Conservation (phyloP, 2,797 vertebrate species). For the Zenarchopterus dispar region DNA sequence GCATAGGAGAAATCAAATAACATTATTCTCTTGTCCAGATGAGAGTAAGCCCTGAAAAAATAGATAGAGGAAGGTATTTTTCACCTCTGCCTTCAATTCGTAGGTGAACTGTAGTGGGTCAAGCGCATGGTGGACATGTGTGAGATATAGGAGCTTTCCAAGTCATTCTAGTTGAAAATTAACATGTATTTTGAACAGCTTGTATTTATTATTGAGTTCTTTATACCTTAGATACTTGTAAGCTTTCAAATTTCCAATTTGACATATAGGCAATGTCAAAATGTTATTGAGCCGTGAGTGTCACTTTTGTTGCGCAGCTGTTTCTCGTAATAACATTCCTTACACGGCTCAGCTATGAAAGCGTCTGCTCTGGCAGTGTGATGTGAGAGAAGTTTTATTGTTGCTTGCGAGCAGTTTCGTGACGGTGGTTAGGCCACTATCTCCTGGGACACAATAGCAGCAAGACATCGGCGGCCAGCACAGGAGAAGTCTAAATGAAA, state of each 20-base stretch:
- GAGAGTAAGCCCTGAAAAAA: too few species aligned
- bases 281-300: conserved; percentile 22
- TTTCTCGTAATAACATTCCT: conserved; percentile 53
- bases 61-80: too few species aligned
- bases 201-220: conserved; percentile 15
- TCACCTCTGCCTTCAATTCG: too few species aligned
- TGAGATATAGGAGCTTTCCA: too few species aligned
- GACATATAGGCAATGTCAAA: conserved; percentile 8
- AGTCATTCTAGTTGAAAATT: background rate
- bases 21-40: too few species aligned
- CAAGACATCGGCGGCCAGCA: conserved; percentile 47
- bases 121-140: too few species aligned
- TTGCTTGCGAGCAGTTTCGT: conserved; percentile 44
- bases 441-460: conserved; percentile 55
- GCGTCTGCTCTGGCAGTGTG: conserved; percentile 16
- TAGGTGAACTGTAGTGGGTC: too few species aligned
- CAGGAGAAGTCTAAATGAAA: conserved; percentile 62
- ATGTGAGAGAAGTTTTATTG: conserved; percentile 55
- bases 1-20: too few species aligned
- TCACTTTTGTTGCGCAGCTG: conserved; percentile 27
- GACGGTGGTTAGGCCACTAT: conserved; percentile 39
- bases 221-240: conserved; percentile 3
- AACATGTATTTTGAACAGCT: background rate
- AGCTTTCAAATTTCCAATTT: conserved; percentile 1
- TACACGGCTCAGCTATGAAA: conserved; percentile 36